phyloP scores from a whole-genome alignment of 2,888 invertebrate species.

The Rambutsinella grinnellia region DNA sequence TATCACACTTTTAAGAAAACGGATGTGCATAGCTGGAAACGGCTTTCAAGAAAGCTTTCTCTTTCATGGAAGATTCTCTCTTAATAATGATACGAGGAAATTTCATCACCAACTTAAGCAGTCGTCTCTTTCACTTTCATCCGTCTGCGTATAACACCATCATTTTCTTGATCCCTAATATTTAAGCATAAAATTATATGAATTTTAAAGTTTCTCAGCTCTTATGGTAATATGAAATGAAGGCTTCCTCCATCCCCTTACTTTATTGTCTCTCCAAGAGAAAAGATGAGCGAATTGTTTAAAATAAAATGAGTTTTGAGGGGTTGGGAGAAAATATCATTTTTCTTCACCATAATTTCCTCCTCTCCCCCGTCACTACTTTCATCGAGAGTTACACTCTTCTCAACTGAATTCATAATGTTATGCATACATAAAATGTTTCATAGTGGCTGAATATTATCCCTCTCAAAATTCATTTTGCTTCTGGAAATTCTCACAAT shows the following conservation, averaged over 20 bases:
- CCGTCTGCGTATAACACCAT: background rate
- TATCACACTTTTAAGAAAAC: slow-evolving; percentile 33
- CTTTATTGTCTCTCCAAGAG: slow-evolving; percentile 37
- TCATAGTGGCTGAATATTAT: slow-evolving; percentile 12
- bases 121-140: background rate
- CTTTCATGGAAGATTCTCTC: slow-evolving; percentile 24
- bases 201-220: no score
- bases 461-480: slow-evolving; percentile 19
- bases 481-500: slow-evolving; percentile 1
- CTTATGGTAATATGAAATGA: background rate
- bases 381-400: background rate
- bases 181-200: slow-evolving; percentile 33
- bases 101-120: slow-evolving; percentile 21
- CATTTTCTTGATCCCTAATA: background rate
- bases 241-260: background rate
- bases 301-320: slow-evolving; percentile 6
- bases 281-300: slow-evolving; percentile 10
- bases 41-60: slow-evolving; percentile 25
- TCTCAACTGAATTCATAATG: background rate
- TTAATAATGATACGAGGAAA: slow-evolving; percentile 46
- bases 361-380: slow-evolving; percentile 5
- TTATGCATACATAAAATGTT: background rate
- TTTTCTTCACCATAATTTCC: slow-evolving; percentile 34
- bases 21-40: slow-evolving; percentile 30
- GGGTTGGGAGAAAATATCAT: slow-evolving; percentile 14